These are phyloP conservation scores for Brassicogethes aeneus DNA, from an alignment of 2,888 invertebrate genomes.

Conservation along the genomic window DNA sequence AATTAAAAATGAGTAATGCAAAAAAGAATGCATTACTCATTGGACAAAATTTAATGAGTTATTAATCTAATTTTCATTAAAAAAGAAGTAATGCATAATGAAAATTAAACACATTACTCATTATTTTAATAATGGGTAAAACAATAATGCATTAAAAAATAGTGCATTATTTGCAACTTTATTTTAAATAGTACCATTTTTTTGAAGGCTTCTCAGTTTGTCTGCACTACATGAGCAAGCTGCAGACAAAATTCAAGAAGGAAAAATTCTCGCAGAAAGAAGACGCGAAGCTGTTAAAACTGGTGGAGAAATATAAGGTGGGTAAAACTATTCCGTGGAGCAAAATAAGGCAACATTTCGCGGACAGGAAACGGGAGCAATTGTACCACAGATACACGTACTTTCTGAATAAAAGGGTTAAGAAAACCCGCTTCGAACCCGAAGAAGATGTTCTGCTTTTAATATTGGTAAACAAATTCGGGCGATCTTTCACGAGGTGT, in stretches of 20 bases:
- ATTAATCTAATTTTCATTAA: no score
- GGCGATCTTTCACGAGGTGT: conserved; percentile 49
- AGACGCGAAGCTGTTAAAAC: conserved; percentile 51
- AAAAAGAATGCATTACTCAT: no score
- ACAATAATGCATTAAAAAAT: no score
- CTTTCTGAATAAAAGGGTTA: conserved; percentile 45
- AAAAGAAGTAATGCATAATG: no score
- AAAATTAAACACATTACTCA: no score
- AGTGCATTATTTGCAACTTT: no score
- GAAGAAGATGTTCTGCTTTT: conserved; percentile 59
- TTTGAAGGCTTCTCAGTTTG: conserved; percentile 53
- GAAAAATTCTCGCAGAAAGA: conserved; percentile 60
- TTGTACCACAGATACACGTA: conserved; percentile 50
- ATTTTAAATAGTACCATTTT: no score
- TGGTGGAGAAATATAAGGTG: conserved; percentile 54
- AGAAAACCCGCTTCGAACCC: conserved; percentile 44
- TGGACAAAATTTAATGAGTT: no score
- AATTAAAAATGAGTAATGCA: no score
- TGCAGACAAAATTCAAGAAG: conserved; percentile 28
- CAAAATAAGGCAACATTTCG: conserved; percentile 54
- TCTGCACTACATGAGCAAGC: conserved; percentile 52
- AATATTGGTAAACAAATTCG: conserved; percentile 53
- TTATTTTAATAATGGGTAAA: no score
- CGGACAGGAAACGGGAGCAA: conserved; percentile 54
- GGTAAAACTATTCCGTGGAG: conserved; percentile 68